phyloP scores from a whole-genome alignment of 2,113 vertebrate genomes.

The Rafetus swinhoei region DNA sequence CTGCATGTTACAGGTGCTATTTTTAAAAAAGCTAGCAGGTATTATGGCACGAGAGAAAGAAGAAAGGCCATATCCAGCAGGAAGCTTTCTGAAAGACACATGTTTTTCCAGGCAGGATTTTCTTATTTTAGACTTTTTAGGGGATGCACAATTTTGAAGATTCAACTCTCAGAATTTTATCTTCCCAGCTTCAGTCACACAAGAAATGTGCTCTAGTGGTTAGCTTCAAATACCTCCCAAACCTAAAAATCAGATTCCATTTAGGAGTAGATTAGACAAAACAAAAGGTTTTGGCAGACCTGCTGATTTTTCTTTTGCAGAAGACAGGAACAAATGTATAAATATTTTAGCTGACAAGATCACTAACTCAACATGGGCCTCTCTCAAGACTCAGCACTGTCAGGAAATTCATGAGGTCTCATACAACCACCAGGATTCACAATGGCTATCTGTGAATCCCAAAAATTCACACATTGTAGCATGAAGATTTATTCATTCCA shows the following conservation, averaged over 20 bases:
- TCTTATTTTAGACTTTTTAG: background rate
- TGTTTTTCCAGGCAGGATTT: background rate
- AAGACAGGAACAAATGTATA: background rate
- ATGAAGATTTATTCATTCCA: background rate
- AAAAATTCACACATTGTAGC: background rate
- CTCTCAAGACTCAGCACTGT: background rate
- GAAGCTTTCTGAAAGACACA: background rate
- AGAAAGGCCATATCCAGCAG: background rate
- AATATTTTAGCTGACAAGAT: background rate
- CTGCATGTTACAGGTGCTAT: background rate
- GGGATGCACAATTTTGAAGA: background rate
- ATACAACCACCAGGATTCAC: background rate
- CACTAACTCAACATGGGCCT: too few species aligned
- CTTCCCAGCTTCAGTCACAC: background rate
- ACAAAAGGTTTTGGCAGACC: background rate
- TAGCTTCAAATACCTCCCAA: background rate
- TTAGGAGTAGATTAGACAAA: background rate
- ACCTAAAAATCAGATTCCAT: background rate
- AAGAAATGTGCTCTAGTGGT: background rate
- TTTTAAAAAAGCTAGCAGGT: background rate
- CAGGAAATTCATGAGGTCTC: background rate
- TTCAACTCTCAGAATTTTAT: background rate
- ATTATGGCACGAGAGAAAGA: background rate
- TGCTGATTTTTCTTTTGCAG: background rate
- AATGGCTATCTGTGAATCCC: background rate